These are phyloP conservation scores for Drosophila paranaensis DNA, from an alignment of 2,888 invertebrate genomes.

Conservation along the genomic window DNA sequence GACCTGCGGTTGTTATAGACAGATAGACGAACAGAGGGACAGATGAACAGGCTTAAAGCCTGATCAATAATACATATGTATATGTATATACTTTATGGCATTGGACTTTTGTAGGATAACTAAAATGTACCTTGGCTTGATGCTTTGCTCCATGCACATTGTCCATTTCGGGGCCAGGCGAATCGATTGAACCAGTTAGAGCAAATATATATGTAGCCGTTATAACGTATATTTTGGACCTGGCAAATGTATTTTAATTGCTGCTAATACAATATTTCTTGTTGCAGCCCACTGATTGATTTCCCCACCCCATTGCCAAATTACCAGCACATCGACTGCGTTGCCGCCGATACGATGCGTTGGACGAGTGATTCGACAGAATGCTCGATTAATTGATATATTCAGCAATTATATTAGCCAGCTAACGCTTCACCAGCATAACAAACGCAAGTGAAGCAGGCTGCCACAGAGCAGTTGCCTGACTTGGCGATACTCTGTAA, in stretches of 20 bases:
- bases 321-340: background rate
- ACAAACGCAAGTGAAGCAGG: background rate
- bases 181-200: background rate
- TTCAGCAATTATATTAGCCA: constrained; percentile 26
- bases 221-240: background rate
- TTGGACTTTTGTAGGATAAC: background rate
- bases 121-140: background rate
- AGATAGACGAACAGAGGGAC: no score
- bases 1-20: no score
- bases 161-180: background rate
- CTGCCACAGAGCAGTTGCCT: background rate
- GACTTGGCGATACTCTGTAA: constrained; percentile 5
- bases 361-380: constrained; percentile 22
- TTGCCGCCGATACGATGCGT: background rate
- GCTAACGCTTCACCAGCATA: constrained; percentile 17
- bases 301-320: constrained; percentile 10
- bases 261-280: background rate
- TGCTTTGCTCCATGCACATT: background rate
- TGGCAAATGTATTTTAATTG: no score
- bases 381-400: constrained; percentile 38
- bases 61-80: background rate
- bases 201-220: background rate
- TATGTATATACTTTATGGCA: background rate
- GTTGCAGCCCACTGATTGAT: constrained; percentile 16
- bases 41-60: background rate